Conservation (phyloP, 2,113 vertebrate species). For the Pedetes capensis region DNA sequence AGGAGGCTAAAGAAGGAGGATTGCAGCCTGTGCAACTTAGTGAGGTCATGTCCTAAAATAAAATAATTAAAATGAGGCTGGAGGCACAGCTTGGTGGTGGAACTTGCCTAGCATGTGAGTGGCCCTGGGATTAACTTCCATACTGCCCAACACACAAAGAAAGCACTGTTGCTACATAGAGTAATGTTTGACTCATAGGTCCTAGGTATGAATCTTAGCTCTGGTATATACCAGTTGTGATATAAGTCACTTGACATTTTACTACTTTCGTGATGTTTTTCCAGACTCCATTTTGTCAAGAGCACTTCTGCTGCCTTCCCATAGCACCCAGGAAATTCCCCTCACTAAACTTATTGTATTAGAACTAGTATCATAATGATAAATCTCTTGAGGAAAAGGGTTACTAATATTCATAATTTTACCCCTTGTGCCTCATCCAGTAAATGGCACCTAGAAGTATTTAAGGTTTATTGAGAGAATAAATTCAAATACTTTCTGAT, state of each 20-base stretch:
- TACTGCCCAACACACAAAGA: too few relatives aligned
- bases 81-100: too few relatives aligned
- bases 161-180: too few relatives aligned
- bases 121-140: too few relatives aligned
- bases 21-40: too few relatives aligned
- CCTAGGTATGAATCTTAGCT: neutral
- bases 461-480: neutral
- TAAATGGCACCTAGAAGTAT: neutral
- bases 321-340: neutral
- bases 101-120: too few relatives aligned
- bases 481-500: neutral
- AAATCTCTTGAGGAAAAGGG: neutral
- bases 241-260: neutral
- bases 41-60: too few relatives aligned
- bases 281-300: neutral
- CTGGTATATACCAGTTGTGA: neutral
- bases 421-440: neutral
- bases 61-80: too few relatives aligned
- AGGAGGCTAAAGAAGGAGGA: neutral
- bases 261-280: neutral
- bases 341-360: neutral
- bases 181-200: neutral
- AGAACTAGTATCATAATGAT: neutral
- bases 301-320: neutral
- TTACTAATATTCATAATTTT: neutral